Percentiles rank a stretch among this genome's conserved stretches.
Conservation (phyloP, 2,797 vertebrate genomes). For the Brachyrhaphis roseni region DNA sequence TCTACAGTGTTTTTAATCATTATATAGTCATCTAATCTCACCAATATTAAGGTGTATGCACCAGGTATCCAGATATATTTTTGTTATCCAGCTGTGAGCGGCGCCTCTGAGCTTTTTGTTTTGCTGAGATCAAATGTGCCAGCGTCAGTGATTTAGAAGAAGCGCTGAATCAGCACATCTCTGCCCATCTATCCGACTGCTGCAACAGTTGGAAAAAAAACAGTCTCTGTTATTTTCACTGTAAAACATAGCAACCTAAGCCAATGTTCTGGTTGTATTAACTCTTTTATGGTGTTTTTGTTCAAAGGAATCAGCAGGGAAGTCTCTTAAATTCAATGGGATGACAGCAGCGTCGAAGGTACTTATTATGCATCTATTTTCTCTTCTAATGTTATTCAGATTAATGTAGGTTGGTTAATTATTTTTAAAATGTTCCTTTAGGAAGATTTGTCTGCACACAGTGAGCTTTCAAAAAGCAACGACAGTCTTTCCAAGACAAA, state of each 20-base stretch:
- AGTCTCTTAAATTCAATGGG: conserved; percentile 33
- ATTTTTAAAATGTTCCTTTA: conserved; percentile 6
- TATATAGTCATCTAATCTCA: not conserved
- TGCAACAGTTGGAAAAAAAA: not conserved
- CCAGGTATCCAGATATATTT: not conserved
- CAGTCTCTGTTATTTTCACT: not conserved
- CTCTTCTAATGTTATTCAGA: not conserved
- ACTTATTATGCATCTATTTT: not conserved
- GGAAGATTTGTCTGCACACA: conserved; percentile 50
- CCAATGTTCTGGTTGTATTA: no score
- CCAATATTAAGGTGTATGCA: not conserved
- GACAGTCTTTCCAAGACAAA: conserved; percentile 51
- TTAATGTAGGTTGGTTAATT: not conserved
- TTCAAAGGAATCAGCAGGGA: conserved; percentile 43
- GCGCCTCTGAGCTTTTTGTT: conserved; percentile 13
- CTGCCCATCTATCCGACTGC: not conserved
- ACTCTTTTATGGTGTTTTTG: not conserved
- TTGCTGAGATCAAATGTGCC: conserved; percentile 14
- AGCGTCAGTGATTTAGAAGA: conserved; percentile 44
- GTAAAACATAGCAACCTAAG: not conserved
- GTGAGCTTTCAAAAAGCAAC: conserved; percentile 32
- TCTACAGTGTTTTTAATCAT: not conserved
- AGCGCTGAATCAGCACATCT: conserved; percentile 16
- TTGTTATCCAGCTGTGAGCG: not conserved
- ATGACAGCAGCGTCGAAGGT: conserved; percentile 46